These are phyloP conservation scores for Nematostella vectensis DNA, from an alignment of 92 coral and sea anemone genomes.

Conservation along the genomic window DNA sequence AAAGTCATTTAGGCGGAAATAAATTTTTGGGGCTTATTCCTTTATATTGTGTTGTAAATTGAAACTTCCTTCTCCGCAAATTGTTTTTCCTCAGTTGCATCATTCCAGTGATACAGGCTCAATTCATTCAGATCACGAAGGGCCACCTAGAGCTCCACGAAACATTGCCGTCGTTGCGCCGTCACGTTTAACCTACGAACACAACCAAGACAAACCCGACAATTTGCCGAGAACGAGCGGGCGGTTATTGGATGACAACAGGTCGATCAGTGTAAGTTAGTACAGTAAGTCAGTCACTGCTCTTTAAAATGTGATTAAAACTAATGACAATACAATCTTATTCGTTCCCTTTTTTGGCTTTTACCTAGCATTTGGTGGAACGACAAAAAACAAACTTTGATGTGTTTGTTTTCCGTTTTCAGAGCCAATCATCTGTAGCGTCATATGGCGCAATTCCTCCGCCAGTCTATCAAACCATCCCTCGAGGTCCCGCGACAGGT, in stretches of 20 bases:
- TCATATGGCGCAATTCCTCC: constrained; percentile 58
- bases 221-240: constrained; percentile 11
- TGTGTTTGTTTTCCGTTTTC: background rate
- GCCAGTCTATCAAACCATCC: constrained; percentile 31
- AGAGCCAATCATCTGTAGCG: constrained; percentile 24
- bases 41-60: too few relatives aligned
- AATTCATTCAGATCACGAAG: constrained; percentile 12
- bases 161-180: constrained; percentile 11
- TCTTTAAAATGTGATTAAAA: too few relatives aligned
- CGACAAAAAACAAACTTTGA: too few relatives aligned
- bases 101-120: constrained; percentile 27
- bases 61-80: too few relatives aligned
- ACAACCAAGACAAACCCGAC: constrained; percentile 3
- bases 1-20: too few relatives aligned
- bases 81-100: constrained; percentile 7
- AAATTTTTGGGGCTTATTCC: too few relatives aligned
- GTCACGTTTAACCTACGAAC: constrained; percentile 8
- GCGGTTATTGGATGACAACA: constrained; percentile 5
- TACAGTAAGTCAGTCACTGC: too few relatives aligned
- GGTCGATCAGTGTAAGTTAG: background rate
- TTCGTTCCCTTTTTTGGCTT: too few relatives aligned
- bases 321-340: too few relatives aligned
- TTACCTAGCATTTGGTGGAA: too few relatives aligned
- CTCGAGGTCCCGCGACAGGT: too few relatives aligned
- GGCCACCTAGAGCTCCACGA: too few relatives aligned